These are phyloP conservation scores for Microtus pennsylvanicus DNA, from an alignment of 2,113 vertebrate species.

Conservation along the genomic window DNA sequence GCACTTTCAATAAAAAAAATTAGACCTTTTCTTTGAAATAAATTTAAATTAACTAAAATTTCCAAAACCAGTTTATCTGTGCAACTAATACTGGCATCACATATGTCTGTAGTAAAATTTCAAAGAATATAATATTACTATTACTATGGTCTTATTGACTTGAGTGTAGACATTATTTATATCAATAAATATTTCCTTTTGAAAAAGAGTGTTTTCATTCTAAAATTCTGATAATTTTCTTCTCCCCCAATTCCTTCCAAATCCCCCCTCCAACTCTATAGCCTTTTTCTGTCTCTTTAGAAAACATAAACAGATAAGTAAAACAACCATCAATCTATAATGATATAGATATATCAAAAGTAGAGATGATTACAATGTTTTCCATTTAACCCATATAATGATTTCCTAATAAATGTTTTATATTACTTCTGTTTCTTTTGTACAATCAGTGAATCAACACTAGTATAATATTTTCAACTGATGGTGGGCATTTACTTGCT, in stretches of 20 bases:
- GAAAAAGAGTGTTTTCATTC: not conserved
- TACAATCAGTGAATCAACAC: not conserved
- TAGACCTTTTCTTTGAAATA: not conserved
- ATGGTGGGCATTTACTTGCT: not conserved
- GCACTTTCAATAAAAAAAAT: not conserved
- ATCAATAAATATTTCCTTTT: not conserved
- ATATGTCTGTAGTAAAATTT: not conserved
- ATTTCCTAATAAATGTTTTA: not conserved
- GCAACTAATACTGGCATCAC: not conserved
- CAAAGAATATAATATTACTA: not conserved
- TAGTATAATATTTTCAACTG: not conserved
- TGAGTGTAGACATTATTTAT: not conserved
- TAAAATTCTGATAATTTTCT: not conserved
- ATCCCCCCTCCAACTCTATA: not conserved
- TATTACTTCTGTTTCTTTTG: not conserved
- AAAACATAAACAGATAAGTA: not conserved
- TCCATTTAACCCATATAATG: not conserved
- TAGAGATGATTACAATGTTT: not conserved
- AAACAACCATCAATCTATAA: no score
- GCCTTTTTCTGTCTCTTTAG: not conserved
- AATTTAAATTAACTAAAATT: not conserved
- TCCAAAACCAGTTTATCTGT: not conserved
- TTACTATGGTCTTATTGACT: no score
- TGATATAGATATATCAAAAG: not conserved
- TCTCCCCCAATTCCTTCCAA: no score